These are phyloP conservation scores for Heliconius eleuchia DNA, from an alignment of 1,140 invertebrate genomes.

Conservation along the genomic window DNA sequence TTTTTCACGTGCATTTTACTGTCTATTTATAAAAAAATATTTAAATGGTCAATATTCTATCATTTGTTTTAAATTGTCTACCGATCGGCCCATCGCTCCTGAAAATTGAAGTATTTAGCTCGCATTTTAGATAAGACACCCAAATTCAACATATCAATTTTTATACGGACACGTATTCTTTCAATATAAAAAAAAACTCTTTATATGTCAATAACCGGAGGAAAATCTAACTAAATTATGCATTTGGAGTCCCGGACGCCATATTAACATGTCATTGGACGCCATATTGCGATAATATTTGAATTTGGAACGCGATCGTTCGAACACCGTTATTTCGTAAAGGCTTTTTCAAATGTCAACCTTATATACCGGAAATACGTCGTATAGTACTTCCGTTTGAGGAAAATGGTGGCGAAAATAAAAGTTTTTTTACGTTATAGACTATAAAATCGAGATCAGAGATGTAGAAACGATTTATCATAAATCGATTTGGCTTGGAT, in stretches of 20 bases:
- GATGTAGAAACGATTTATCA: constrained; percentile 54
- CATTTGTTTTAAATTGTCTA: too few relatives aligned
- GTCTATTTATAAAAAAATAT: too few relatives aligned
- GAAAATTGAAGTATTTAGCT: too few relatives aligned
- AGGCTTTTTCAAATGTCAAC: constrained; percentile 31
- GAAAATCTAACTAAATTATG: constrained; percentile 68
- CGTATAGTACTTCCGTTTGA: not conserved
- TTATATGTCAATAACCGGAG: constrained; percentile 39
- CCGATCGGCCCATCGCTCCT: too few relatives aligned
- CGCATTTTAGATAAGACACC: not conserved
- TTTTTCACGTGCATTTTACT: too few relatives aligned
- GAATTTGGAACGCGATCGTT: constrained; percentile 58
- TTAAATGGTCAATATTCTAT: too few relatives aligned
- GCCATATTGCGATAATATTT: constrained; percentile 72
- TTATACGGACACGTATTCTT: not conserved
- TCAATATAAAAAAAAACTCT: not conserved
- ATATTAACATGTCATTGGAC: constrained; percentile 75
- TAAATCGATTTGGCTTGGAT: constrained; percentile 64
- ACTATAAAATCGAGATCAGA: constrained; percentile 53
- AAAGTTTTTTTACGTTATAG: constrained; percentile 59
- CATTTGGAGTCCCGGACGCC: constrained; percentile 61
- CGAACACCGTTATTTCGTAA: constrained; percentile 41
- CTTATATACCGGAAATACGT: constrained; percentile 28
- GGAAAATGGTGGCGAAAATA: constrained; percentile 2
- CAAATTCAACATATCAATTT: not conserved